phyloP scores from a whole-genome alignment of 2,797 vertebrate genomes.

The Enteromius unitaeniatus region DNA sequence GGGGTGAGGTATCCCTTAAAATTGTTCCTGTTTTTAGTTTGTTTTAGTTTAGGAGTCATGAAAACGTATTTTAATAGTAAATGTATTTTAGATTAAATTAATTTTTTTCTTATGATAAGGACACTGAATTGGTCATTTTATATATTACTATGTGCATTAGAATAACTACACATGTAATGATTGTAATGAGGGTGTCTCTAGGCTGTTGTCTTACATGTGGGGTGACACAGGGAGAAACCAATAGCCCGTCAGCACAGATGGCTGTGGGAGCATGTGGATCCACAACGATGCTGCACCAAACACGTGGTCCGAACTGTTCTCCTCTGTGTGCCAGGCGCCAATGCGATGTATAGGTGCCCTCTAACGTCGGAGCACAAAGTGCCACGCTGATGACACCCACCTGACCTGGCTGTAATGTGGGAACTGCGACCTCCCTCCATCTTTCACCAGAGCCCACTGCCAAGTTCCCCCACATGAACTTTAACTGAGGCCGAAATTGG shows the following conservation, averaged over 20 bases:
- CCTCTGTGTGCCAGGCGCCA: slow-evolving; percentile 94
- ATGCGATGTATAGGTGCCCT: slow-evolving; percentile 96
- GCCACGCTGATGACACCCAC: slow-evolving; percentile 92
- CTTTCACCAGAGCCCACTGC: slow-evolving; percentile 86
- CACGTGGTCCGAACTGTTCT: slow-evolving; percentile 93
- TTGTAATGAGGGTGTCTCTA: slow-evolving; percentile 40
- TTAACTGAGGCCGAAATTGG: slow-evolving; percentile 78
- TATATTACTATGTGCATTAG: background rate
- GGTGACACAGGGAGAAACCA: slow-evolving; percentile 76
- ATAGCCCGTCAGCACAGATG: slow-evolving; percentile 75
- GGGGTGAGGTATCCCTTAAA: background rate
- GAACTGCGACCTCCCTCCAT: slow-evolving; percentile 89
- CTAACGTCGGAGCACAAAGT: slow-evolving; percentile 87
- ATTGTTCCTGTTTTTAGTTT: background rate
- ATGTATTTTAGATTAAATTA: no score
- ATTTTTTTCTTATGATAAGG: background rate
- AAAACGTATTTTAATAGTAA: background rate
- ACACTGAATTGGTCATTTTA: background rate
- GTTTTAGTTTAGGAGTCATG: background rate
- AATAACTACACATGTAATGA: background rate
- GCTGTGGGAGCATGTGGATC: slow-evolving; percentile 83
- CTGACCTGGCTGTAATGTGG: slow-evolving; percentile 88
- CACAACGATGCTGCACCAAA: slow-evolving; percentile 96
- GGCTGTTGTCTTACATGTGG: slow-evolving; percentile 71
- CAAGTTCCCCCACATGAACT: slow-evolving; percentile 98